Evolutionary conservation across 2,888 invertebrate genomes (phyloP), one percentile per base, ranked within the genome.

Genomic region (Hemicrepidius hirtus): DNA sequence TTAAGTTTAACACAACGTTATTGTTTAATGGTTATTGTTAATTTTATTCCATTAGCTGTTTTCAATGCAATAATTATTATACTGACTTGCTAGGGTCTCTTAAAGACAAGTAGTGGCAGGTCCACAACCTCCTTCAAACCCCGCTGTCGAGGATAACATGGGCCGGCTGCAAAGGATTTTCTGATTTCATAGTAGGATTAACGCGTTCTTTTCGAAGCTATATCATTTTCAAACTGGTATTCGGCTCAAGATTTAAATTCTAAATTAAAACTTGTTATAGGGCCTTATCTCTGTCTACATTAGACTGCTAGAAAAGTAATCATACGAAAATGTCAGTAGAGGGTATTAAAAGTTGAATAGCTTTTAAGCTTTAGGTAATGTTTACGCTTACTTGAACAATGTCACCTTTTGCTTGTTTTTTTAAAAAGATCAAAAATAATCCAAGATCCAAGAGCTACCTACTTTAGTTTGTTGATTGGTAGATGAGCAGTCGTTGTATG

Each of bases 331-430:
- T 35, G 62, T 63, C 62, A 63, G 12, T 21, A n/a, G 10, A 60
- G 41, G 24, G 12, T 60, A n/a, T 46, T 12, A 63, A 20, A 46
- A 44, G 62, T 18, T 24, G 28, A 53, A 53, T 53, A n/a, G 53
- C 28, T 21, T 53, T 53, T 28, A 28, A 7, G 53, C n/a, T 28
- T 21, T 40, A 63, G 10, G 16, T 57, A 65, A 66, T 66, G 55
- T 66, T 66, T 28, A 66, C 57, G 66, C 66, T 66, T 66, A 57
- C 66, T 57, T 66, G 16, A 57, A 66, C 66, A 37, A 53, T 44
- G 16, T 65, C 24, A 53, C 24, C n/a, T 65, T 28, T 28, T 4
- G 20, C 1, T n/a, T 7, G 3, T 28, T 53, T 53, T 13, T 24
- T 24, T 24, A 24, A 16, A 6, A 3, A 24, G 28, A 28, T 53